Evolutionary conservation across 2,888 invertebrate species (phyloP).

Genomic region (Leptopilina myrica): DNA sequence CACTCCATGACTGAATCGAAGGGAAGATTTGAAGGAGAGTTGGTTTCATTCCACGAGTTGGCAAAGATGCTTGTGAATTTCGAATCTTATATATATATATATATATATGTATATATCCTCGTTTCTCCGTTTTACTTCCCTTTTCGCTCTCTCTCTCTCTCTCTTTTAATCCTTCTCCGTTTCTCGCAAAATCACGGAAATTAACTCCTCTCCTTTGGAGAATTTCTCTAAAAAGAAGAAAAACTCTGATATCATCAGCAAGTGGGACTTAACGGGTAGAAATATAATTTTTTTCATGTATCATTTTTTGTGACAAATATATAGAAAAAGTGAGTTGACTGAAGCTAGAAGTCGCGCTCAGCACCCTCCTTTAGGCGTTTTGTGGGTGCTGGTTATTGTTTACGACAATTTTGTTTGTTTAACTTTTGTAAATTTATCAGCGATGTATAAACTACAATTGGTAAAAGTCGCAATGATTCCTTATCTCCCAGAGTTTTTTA

Average conservation of each 20-base stretch:
- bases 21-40: constrained; percentile 36
- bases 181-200: constrained; percentile 28
- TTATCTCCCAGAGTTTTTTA: no score
- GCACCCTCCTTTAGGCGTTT: no score
- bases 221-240: constrained; percentile 18
- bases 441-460: no score
- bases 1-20: constrained; percentile 24
- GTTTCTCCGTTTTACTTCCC: constrained; percentile 25
- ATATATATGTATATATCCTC: neutral
- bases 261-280: no score
- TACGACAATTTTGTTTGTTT: no score
- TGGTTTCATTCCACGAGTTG: constrained; percentile 32
- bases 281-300: no score
- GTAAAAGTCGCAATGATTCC: no score
- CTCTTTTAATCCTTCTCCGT: neutral
- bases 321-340: constrained; percentile 25
- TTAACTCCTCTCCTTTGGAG: constrained; percentile 4
- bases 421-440: no score
- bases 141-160: neutral
- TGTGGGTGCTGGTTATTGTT: no score
- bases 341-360: no score
- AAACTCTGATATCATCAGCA: no score
- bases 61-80: constrained; percentile 27
- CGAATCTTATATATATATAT: neutral
- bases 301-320: no score